Conservation (phyloP, 2,113 vertebrate species). For the Terrapene triunguis region DNA sequence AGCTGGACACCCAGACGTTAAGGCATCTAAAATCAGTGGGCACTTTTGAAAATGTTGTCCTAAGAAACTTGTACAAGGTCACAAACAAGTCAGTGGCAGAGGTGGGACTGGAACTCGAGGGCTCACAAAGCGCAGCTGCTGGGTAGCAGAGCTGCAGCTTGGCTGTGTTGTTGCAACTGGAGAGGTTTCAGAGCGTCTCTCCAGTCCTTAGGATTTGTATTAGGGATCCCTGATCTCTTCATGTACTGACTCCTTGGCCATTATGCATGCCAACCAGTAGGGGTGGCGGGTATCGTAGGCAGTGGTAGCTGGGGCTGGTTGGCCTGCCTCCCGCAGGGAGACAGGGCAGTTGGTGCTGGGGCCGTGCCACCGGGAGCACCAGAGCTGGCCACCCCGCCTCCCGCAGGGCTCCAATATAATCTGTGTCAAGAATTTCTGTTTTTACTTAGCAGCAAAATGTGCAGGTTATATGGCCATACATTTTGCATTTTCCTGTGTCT, state of each 20-base stretch:
- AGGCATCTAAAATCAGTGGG: not conserved
- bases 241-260: not conserved
- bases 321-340: too few relatives aligned
- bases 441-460: conserved; percentile 11
- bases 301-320: too few relatives aligned
- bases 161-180: rapidly evolving
- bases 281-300: too few relatives aligned
- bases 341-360: too few relatives aligned
- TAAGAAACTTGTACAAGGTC: not conserved
- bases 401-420: conserved; percentile 11
- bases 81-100: not conserved
- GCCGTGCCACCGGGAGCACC: too few relatives aligned
- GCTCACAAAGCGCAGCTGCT: not conserved
- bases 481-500: conserved; percentile 25
- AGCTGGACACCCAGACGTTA: not conserved
- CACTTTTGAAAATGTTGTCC: not conserved
- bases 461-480: not conserved
- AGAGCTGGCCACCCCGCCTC: too few relatives aligned
- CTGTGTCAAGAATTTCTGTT: conserved; percentile 20
- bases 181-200: not conserved
- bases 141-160: not conserved
- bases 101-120: rapidly evolving
- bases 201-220: not conserved
- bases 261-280: not conserved
- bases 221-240: rapidly evolving